Conservation (phyloP, 53 echinoderm and acorn worm species). For the Patiria pectinifera region DNA sequence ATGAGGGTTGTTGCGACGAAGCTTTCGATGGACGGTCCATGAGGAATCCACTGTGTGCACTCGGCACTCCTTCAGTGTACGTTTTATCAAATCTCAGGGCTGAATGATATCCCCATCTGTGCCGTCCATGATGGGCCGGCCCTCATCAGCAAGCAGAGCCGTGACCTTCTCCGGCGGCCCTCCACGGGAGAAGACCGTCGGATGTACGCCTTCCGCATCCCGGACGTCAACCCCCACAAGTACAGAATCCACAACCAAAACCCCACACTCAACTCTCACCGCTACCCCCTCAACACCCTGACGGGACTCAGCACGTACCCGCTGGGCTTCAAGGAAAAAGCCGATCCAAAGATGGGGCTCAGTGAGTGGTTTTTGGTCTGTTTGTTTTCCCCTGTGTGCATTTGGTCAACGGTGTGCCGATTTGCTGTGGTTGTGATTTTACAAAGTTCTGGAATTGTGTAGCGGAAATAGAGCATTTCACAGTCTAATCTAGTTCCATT, state of each 20-base stretch:
- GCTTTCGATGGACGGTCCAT: not conserved
- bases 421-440: constrained; percentile 1
- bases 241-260: constrained; percentile 84
- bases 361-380: constrained; percentile 67
- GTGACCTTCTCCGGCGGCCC: constrained; percentile 57
- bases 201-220: constrained; percentile 80
- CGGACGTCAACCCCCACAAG: constrained; percentile 66
- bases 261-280: constrained; percentile 83
- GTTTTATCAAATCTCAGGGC: constrained; percentile 66
- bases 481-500: not conserved
- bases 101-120: constrained; percentile 88
- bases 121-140: constrained; percentile 84
- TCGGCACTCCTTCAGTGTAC: not conserved
- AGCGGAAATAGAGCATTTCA: not conserved
- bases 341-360: constrained; percentile 76
- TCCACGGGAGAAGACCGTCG: constrained; percentile 73
- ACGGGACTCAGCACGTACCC: constrained; percentile 95
- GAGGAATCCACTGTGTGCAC: not conserved
- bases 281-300: constrained; percentile 89
- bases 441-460: not conserved
- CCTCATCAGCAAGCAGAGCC: constrained; percentile 54
- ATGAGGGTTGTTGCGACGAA: constrained; percentile 12
- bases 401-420: not conserved
- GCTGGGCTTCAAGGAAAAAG: constrained; percentile 83
- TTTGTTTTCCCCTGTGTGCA: not conserved